Base-by-base conservation (phyloP, 2,797 vertebrate genomes). In the Enteromius treurensis region DNA sequence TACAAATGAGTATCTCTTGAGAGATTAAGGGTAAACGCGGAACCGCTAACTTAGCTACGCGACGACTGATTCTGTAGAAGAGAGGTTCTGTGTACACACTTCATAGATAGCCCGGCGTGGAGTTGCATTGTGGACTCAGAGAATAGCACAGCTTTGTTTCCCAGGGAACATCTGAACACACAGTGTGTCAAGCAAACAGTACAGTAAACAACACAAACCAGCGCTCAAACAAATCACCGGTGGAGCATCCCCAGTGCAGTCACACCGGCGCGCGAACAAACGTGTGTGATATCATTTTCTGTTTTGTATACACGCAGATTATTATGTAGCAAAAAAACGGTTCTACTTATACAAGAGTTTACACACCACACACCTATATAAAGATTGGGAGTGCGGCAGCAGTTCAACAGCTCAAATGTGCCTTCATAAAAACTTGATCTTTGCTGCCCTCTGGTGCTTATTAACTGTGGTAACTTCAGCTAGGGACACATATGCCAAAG, bases 1-100 rank as follows among this genome's bases (percentile, higher is more conserved):
- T 29, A 53, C 32, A 75, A 83, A 90, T 91, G 79, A 90, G 89
- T 86, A 89, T 90, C 88, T 89, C 88, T 87, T 86, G 87, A 91
- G 88, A 92, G 90, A 89, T 51, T 47, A 26, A 37, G 40, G 78
- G 85, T 89, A 86, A 90, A 87, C 87, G 85, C 86, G 88, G 75
- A 84, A 82, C 68, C 42, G 74, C 55, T 60, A 26, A 26, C 26
- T 26, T 26, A 23, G 78, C 17, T 34, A 87, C 87, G 87, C 77
- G 90, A 92, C 88, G 91, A 92, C 4, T 90, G 92, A 91, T 87
- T 80, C 37, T 5, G 84, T 70, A 75, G 32, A 1, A 8, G 45
- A 79, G 79, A 45, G 67, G 65, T 58, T 65, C 26, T 69, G 84
- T 75, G 81, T 80, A 87, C 80, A 83, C 71, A 73, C 69, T 42